Conservation (phyloP, 2,113 vertebrate species). For the Pteropus alecto region DNA sequence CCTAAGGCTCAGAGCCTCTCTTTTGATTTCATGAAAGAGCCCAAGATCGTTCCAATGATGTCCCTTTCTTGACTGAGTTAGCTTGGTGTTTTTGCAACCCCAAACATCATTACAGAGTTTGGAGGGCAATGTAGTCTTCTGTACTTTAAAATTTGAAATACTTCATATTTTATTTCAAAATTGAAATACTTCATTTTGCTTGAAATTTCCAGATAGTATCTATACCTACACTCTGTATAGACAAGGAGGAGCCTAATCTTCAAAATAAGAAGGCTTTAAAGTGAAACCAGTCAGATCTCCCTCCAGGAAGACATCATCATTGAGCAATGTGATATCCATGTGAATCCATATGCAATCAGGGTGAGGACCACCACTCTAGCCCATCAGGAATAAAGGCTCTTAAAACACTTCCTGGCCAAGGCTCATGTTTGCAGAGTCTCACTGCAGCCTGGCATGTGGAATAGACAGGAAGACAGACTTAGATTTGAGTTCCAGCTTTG, state of each 20-base stretch:
- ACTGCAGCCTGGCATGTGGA: background rate
- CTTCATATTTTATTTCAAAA: background rate
- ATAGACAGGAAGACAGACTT: background rate
- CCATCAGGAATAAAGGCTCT: background rate
- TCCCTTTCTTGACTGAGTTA: background rate
- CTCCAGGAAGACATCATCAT: background rate
- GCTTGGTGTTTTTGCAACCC: background rate
- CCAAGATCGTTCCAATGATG: background rate
- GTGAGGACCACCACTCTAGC: rapidly evolving
- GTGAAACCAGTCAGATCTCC: background rate
- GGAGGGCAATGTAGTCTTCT: background rate
- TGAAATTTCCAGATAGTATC: background rate
- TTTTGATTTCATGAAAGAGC: background rate
- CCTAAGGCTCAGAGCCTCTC: background rate
- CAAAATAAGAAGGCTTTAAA: background rate
- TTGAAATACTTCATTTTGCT: background rate
- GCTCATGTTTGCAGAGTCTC: background rate
- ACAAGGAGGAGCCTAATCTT: background rate
- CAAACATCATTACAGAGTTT: background rate
- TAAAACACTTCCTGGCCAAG: background rate
- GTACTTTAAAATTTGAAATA: background rate
- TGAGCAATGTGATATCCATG: background rate
- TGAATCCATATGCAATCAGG: background rate
- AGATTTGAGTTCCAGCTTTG: too few species aligned
- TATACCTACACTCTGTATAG: too few species aligned